Evolutionary conservation across 2,888 invertebrate species (phyloP).

Genomic region (Himalopsyche tibetana): DNA sequence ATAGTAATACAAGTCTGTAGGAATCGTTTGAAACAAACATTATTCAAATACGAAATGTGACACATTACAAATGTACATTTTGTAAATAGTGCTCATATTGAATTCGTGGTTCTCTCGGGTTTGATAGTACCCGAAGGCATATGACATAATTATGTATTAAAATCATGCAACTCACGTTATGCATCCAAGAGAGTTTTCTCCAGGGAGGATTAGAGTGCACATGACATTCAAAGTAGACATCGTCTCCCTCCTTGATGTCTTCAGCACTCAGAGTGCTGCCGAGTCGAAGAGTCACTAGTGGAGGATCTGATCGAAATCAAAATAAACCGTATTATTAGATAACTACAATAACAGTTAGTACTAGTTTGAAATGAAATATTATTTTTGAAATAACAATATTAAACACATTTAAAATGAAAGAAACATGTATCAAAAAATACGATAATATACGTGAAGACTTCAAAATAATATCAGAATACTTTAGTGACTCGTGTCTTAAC

Average conservation of each 20-base stretch:
- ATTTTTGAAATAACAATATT: too few species aligned
- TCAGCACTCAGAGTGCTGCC: slow-evolving; percentile 90
- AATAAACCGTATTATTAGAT: too few species aligned
- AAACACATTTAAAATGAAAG: too few species aligned
- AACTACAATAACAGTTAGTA: too few species aligned
- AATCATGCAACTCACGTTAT: slow-evolving; percentile 83
- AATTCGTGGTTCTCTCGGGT: background rate
- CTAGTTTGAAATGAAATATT: too few species aligned
- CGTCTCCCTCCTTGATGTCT: slow-evolving; percentile 94
- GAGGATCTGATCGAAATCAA: slow-evolving; percentile 81
- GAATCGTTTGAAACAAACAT: background rate
- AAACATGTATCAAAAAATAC: too few species aligned
- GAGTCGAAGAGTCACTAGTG: slow-evolving; percentile 87
- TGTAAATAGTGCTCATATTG: background rate
- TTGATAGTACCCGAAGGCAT: background rate
- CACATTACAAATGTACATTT: slow-evolving; percentile 21
- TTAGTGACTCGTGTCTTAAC: too few species aligned
- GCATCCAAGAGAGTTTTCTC: slow-evolving; percentile 90
- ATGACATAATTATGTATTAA: slow-evolving; percentile 36
- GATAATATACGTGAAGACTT: too few species aligned
- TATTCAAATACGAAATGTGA: background rate
- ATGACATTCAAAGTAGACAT: slow-evolving; percentile 95
- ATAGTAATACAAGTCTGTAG: too few species aligned
- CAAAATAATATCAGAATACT: too few species aligned
- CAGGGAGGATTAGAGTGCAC: slow-evolving; percentile 92